Evolutionary conservation across 2,888 invertebrate species (phyloP), one percentile per base, ranked within the genome.

Genomic region (Eledone cirrhosa): DNA sequence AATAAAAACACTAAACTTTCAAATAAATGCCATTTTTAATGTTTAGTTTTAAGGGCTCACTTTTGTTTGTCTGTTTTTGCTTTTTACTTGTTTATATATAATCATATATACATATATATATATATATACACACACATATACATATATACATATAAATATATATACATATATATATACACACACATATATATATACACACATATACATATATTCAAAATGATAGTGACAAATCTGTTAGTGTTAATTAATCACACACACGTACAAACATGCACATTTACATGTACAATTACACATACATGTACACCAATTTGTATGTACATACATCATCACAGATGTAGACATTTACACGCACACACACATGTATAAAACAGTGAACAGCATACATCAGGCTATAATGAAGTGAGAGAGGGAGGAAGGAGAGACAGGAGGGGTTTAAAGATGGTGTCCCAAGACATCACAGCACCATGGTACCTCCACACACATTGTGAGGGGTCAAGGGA

Each of bases 121-220:
- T 33, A 77, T 22, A 29, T 31, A 77, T 33, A 29, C n/a, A 59
- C 29, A 65, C 65, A 77, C 16, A 77, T 41, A 77, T 31, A 53
- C 29, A 77, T 29, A 63, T 41, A 59, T 59, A 31, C 33, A 65
- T 31, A 19, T 48, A 77, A 22, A 27, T 53, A 77, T 41, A 65
- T 7, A 63, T 63, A 65, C 47, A 24, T n/a, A 16, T 63, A 77
- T 31, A 53, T 59, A 77, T 8, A 48, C 59, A 53, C 29, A 53
- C 31, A 53, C 22, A 77, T 53, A 53, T 27, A 77, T 59, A 77
- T 59, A 59, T 31, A 48, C 22, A n/a, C 33, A 53, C 22, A 59
- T 27, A 53, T 27, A 53, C 22, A 77, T 48, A 53, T 77, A 24
- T 31, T 53, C 22, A 48, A 29, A 47, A 22, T 22, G 48, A 48